These are phyloP conservation scores for Mesorhabditis belari DNA, from an alignment of 2,888 invertebrate genomes.

Conservation along the genomic window DNA sequence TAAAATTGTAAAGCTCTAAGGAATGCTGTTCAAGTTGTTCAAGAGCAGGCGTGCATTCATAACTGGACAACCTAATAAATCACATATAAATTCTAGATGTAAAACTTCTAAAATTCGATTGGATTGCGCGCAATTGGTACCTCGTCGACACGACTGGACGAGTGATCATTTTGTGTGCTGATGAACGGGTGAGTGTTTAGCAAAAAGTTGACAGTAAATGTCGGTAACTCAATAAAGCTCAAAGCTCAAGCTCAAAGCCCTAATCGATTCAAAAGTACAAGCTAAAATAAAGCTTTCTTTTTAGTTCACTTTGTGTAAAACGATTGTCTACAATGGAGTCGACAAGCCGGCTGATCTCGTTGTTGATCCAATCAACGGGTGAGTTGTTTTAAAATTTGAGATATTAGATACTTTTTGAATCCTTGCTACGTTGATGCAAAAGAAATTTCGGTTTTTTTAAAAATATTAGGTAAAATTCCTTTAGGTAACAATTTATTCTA, in stretches of 20 bases:
- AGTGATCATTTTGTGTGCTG: slow-evolving; percentile 68
- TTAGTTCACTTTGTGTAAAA: slow-evolving; percentile 66
- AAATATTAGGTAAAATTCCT: too few relatives aligned
- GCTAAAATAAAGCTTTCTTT: slow-evolving; percentile 54
- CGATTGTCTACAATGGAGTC: slow-evolving; percentile 65
- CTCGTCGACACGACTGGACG: slow-evolving; percentile 68
- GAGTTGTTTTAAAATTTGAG: too few relatives aligned
- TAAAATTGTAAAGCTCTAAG: too few relatives aligned
- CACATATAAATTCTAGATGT: slow-evolving; percentile 66
- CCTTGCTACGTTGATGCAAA: too few relatives aligned
- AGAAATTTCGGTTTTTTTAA: too few relatives aligned
- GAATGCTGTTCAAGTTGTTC: too few relatives aligned
- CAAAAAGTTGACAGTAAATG: too few relatives aligned
- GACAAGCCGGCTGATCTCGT: slow-evolving; percentile 70
- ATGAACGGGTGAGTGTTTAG: slow-evolving; percentile 40
- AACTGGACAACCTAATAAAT: too few relatives aligned
- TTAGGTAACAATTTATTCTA: too few relatives aligned
- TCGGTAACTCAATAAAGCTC: too few relatives aligned
- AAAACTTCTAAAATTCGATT: slow-evolving; percentile 72
- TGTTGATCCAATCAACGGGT: slow-evolving; percentile 71
- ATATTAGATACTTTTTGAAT: too few relatives aligned
- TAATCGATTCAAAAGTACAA: background rate
- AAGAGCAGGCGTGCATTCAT: too few relatives aligned
- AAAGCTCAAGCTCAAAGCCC: slow-evolving; percentile 67
- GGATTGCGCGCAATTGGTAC: slow-evolving; percentile 81